Conservation (phyloP, 2,113 vertebrate species). For the Dipodomys ordii region DNA sequence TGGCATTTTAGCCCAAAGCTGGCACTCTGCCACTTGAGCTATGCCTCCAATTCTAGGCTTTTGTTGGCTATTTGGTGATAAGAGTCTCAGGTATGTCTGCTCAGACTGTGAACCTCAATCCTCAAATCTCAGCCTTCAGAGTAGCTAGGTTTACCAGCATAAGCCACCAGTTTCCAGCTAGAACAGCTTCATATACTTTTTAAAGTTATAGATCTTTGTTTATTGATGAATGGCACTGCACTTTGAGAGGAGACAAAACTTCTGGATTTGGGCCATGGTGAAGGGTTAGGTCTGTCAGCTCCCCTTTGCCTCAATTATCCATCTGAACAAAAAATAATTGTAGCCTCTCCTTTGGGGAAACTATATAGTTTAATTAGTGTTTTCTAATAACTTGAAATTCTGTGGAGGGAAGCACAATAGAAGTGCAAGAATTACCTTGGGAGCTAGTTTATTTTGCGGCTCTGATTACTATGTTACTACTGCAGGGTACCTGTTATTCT, state of each 20-base stretch:
- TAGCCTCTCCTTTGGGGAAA: not conserved
- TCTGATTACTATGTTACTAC: not conserved
- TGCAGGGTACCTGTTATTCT: not conserved
- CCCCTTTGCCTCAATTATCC: conserved; percentile 17
- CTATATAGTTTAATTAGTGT: conserved; percentile 60
- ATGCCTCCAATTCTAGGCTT: too few species aligned
- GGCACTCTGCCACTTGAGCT: too few species aligned
- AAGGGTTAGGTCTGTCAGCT: not conserved
- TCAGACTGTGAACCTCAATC: too few species aligned
- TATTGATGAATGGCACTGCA: not conserved
- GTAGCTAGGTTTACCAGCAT: too few species aligned
- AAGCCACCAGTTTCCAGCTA: too few species aligned
- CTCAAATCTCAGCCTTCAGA: too few species aligned
- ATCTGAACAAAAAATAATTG: conserved; percentile 30
- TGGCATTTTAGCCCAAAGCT: too few species aligned
- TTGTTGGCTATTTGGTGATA: too few species aligned
- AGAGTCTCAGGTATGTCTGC: too few species aligned
- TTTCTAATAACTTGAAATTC: conserved; percentile 53
- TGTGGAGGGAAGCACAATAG: conserved; percentile 59
- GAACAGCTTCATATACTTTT: not conserved
- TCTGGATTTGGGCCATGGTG: not conserved
- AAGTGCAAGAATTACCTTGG: conserved; percentile 40
- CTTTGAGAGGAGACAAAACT: not conserved
- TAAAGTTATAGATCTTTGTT: not conserved
- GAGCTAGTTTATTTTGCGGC: conserved; percentile 33